phyloP scores from a whole-genome alignment of 1,140 invertebrate genomes.

The Drosophila tani region DNA sequence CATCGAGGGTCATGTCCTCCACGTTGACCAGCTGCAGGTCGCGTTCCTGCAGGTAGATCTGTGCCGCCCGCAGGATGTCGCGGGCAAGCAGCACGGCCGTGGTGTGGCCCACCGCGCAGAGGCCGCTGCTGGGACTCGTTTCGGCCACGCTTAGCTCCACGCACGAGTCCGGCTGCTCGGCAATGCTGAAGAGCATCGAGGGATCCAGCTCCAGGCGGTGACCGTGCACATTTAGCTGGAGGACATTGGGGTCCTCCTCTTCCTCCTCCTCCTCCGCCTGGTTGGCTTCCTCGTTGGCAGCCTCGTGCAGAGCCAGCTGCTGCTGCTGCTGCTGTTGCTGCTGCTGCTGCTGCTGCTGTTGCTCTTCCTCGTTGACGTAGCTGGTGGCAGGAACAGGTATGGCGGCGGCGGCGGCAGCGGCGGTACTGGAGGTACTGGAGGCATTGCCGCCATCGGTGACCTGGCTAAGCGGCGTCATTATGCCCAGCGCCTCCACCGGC shows the following conservation, averaged over 20 bases:
- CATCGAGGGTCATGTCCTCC: slow-evolving; percentile 50
- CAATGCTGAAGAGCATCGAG: slow-evolving; percentile 64
- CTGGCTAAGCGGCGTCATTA: slow-evolving; percentile 58
- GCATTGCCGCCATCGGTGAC: slow-evolving; percentile 29
- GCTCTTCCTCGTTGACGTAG: slow-evolving; percentile 18
- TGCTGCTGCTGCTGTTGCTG: neutral
- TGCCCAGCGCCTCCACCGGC: slow-evolving; percentile 40
- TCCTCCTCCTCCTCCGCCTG: neutral
- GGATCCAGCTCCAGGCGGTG: slow-evolving; percentile 63
- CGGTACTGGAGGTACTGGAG: neutral
- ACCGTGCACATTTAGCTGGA: slow-evolving; percentile 60
- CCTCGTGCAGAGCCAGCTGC: slow-evolving; percentile 35
- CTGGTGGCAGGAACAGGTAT: neutral
- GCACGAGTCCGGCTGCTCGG: slow-evolving; percentile 59
- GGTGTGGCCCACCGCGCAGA: slow-evolving; percentile 5
- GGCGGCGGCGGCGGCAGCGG: neutral
- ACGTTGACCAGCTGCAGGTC: slow-evolving; percentile 67
- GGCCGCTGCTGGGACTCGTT: slow-evolving; percentile 35
- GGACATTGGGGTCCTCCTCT: slow-evolving; percentile 39
- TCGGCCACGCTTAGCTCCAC: slow-evolving; percentile 48
- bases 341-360: slow-evolving; percentile 22
- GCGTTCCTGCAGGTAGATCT: slow-evolving; percentile 66
- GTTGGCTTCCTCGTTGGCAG: neutral
- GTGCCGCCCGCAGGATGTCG: slow-evolving; percentile 66
- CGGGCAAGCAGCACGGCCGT: slow-evolving; percentile 47